Percentiles rank a stretch among this genome's conserved stretches.
phyloP scores from a whole-genome alignment of 2,113 vertebrate species.

The Psephotus haematonotus region DNA sequence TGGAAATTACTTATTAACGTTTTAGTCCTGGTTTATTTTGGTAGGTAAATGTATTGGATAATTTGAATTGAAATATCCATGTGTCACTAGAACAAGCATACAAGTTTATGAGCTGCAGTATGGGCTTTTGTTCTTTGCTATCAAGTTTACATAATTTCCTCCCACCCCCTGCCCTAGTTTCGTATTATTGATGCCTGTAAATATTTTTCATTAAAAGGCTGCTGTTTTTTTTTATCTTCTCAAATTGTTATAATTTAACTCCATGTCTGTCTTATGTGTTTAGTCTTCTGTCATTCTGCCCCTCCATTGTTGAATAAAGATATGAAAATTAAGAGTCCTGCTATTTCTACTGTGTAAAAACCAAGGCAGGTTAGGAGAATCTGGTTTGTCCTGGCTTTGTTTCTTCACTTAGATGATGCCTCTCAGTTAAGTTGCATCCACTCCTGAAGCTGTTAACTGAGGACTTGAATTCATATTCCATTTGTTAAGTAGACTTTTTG shows the following conservation, averaged over 20 bases:
- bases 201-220: background rate
- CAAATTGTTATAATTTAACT: background rate
- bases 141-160: background rate
- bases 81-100: background rate
- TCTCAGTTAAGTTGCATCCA: background rate
- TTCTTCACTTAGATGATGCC: background rate
- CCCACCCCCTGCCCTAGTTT: background rate
- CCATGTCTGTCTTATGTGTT: background rate
- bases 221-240: background rate
- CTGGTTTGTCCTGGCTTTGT: background rate
- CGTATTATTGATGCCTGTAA: background rate
- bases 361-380: background rate
- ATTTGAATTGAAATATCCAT: background rate
- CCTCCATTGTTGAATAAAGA: conserved; percentile 27
- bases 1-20: background rate
- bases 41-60: background rate
- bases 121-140: background rate
- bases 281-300: background rate
- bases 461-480: background rate
- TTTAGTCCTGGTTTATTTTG: background rate
- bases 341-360: background rate
- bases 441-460: background rate
- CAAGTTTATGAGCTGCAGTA: background rate
- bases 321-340: background rate
- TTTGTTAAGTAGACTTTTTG: background rate